Evolutionary conservation across 2,888 invertebrate genomes (phyloP).

Genomic region (Rhimphoctona megacephalus): DNA sequence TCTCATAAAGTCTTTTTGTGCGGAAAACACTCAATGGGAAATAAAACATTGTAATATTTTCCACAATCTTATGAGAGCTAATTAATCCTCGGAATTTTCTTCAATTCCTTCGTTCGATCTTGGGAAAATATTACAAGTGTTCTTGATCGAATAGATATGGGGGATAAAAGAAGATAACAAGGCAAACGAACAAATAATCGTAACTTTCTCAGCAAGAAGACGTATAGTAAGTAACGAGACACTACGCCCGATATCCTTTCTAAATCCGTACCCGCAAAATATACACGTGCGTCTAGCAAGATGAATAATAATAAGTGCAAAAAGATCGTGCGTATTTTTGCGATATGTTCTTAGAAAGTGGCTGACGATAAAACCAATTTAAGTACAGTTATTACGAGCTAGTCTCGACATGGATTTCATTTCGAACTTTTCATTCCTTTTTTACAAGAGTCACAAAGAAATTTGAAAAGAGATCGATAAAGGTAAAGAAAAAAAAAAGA

Average conservation of each 20-base stretch:
- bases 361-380: slow-evolving; percentile 39
- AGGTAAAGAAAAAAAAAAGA: neutral
- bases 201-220: slow-evolving; percentile 63
- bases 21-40: neutral
- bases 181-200: slow-evolving; percentile 34
- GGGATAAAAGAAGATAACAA: slow-evolving; percentile 1
- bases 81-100: neutral
- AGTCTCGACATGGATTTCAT: neutral
- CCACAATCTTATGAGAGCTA: neutral
- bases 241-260: slow-evolving; percentile 61
- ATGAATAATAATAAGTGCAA: slow-evolving; percentile 21
- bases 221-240: slow-evolving; percentile 23
- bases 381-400: slow-evolving; percentile 22
- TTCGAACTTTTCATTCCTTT: neutral
- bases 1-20: neutral
- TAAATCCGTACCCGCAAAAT: slow-evolving; percentile 35
- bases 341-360: slow-evolving; percentile 60
- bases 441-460: neutral
- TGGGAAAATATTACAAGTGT: neutral
- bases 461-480: neutral
- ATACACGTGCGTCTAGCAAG: slow-evolving; percentile 36
- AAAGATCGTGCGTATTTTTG: slow-evolving; percentile 51
- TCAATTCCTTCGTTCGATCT: neutral
- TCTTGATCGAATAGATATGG: slow-evolving; percentile 6
- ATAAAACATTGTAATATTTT: neutral